Base-by-base conservation (phyloP, 92 coral and sea anemone genomes). In the Muricea muricata region DNA sequence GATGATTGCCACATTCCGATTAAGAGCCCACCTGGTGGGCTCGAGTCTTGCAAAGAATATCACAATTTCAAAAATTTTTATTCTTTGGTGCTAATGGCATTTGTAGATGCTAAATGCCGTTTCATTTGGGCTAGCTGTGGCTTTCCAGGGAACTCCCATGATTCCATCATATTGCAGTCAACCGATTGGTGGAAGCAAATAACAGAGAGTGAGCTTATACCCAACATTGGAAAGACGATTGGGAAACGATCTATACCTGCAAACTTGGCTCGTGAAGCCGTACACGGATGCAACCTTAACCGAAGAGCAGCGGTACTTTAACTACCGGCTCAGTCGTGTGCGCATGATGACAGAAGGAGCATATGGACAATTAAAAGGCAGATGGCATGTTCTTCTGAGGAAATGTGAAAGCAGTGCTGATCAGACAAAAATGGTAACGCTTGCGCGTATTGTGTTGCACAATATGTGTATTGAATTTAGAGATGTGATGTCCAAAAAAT, bases 71-170 rank as follows among this genome's bases (percentile, higher is more conserved):
- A n/a, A n/a, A n/a, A n/a, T n/a, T n/a, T n/a, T n/a, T n/a, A n/a
- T n/a, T n/a, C n/a, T n/a, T n/a, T n/a, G n/a, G n/a, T n/a, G n/a
- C n/a, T n/a, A 65, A 89, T 89, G 89, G 92, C 74, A 4, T 83
- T 84, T 88, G 86, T 89, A 10, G 92, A 84, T 70, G 78, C 89
- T n/a, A 85, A 89, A 25, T 73, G 30, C 13, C 56, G 80, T 23
- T 84, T 89, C 46, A 67, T 85, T 37, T 89, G 89, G 89, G 89
- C 78, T 24, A 69, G 85, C 40, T 77, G 87, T 84, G 92, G 92
- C n/a, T 79, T 76, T 83, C 89, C 84, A 12, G 87, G 84, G 8
- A 83, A 67, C 55, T 41, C 71, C 10, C 80, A 71, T 24, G 71
- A 83, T 46, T 69, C 78, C 9, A 15, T 70, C 10, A 83, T 83